These are phyloP conservation scores for Marisa cornuarietis DNA, from an alignment of 1,140 invertebrate species.

Conservation along the genomic window DNA sequence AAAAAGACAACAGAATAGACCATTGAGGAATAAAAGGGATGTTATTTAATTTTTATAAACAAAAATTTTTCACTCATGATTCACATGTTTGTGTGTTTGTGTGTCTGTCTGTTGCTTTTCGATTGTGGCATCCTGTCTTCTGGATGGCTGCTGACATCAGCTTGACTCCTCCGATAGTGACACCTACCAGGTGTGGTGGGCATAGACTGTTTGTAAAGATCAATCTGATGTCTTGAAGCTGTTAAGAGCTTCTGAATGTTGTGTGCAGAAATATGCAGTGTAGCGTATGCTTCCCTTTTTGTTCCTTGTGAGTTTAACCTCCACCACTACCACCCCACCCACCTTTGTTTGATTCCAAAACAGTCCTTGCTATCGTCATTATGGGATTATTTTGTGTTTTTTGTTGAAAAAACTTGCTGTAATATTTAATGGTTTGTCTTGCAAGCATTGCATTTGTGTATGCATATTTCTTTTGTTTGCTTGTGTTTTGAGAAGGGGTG, in stretches of 20 bases:
- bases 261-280: not conserved
- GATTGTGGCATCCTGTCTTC: too few species aligned
- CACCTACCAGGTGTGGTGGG: slow-evolving; percentile 26
- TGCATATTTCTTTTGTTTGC: not conserved
- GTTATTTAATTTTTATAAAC: not conserved
- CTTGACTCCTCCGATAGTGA: slow-evolving; percentile 30
- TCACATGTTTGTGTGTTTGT: not conserved
- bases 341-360: too few species aligned
- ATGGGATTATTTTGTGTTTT: too few species aligned
- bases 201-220: not conserved
- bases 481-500: too few species aligned
- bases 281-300: too few species aligned
- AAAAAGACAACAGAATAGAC: too few species aligned
- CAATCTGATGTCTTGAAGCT: not conserved
- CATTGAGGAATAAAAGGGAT: too few species aligned
- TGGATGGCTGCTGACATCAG: slow-evolving; percentile 8
- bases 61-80: not conserved
- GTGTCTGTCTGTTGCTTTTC: slow-evolving; percentile 3
- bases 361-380: too few species aligned
- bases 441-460: not conserved
- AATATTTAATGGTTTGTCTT: not conserved
- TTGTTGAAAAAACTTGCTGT: not conserved
- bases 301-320: too few species aligned
- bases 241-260: too few species aligned
- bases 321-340: too few species aligned